Base-by-base conservation (phyloP, 2,113 vertebrate species). In the Thunnus thynnus region DNA sequence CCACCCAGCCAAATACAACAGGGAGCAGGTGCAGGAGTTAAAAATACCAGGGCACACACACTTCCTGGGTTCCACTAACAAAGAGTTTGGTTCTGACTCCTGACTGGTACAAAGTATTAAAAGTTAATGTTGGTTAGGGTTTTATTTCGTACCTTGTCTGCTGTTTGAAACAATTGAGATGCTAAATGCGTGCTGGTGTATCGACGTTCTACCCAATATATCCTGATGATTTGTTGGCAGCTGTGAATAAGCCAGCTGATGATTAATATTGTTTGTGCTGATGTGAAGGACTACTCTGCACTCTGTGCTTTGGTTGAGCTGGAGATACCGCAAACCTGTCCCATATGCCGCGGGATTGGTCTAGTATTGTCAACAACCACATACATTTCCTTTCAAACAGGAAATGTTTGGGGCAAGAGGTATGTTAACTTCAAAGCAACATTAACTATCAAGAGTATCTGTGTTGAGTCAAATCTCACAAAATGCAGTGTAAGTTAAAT, bases 21-120 rank as follows among this genome's bases (percentile, higher is more conserved):
- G 76, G 66, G 75, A 85, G 57, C 83, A 88, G 85, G 69, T 87
- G 88, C 78, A 79, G 67, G 77, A 86, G 82, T 78, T 89, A 82
- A 84, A 89, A 86, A 92, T 83, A 84, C 75, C 79, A 64, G 76
- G 58, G 36, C 27, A 16, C 57, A 57, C 36, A 46, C 48, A 32
- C 73, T 68, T 67, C 57, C 72, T 64, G 63, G 47, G 44, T 25
- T 83, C 27, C 68, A 11, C 41, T 20, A 50, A 58, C 50, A 16
- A 58, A 48, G 7, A 20, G 57, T 32, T 17, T 5, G 20, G 4
- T 62, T 76, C 54, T 56, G n/a, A 46, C 13, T 61, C 50, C n/a
- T 57, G 51, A 46, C 47, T 36, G 11, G 13, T 69, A 16, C 30
- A 58, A 65, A 60, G 13, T 18, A 17, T 25, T 44, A 4, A 32